These are phyloP conservation scores for Amphiprion clarkii DNA, from an alignment of 2,797 vertebrate genomes.

Conservation along the genomic window DNA sequence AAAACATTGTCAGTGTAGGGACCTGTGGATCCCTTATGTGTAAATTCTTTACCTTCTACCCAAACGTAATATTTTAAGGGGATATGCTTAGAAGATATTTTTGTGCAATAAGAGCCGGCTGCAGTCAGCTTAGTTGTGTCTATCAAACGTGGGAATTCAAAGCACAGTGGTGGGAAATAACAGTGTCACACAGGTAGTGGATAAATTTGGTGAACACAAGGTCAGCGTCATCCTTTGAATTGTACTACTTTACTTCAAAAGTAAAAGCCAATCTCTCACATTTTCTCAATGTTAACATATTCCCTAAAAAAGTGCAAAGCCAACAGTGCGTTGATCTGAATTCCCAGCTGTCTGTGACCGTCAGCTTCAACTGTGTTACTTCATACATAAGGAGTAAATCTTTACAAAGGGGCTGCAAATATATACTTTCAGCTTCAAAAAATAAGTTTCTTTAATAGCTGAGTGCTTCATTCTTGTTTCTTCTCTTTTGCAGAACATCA, in stretches of 20 bases:
- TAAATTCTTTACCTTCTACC: too few species aligned
- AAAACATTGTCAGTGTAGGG: not conserved
- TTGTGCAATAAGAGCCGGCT: not conserved
- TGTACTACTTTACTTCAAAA: slow-evolving; percentile 15
- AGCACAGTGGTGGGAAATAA: not conserved
- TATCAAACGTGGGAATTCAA: not conserved
- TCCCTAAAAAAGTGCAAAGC: slow-evolving; percentile 7
- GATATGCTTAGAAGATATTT: not conserved
- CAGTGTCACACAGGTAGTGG: not conserved
- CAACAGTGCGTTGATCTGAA: not conserved
- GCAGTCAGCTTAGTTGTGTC: not conserved
- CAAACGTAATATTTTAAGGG: too few species aligned
- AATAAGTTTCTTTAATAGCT: not conserved
- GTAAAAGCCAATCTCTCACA: not conserved
- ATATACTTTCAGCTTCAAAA: not conserved
- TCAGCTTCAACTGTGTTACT: too few species aligned
- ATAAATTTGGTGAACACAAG: slow-evolving; percentile 4
- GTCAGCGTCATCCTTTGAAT: not conserved
- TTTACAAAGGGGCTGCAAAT: not conserved
- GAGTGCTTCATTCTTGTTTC: not conserved
- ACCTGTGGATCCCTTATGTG: not conserved
- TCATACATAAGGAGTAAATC: not conserved
- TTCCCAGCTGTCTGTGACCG: not conserved
- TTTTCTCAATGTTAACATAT: slow-evolving; percentile 4
- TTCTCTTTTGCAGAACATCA: not conserved